These are phyloP conservation scores for Bugula neritina DNA, from an alignment of 2,888 invertebrate genomes.

Conservation along the genomic window DNA sequence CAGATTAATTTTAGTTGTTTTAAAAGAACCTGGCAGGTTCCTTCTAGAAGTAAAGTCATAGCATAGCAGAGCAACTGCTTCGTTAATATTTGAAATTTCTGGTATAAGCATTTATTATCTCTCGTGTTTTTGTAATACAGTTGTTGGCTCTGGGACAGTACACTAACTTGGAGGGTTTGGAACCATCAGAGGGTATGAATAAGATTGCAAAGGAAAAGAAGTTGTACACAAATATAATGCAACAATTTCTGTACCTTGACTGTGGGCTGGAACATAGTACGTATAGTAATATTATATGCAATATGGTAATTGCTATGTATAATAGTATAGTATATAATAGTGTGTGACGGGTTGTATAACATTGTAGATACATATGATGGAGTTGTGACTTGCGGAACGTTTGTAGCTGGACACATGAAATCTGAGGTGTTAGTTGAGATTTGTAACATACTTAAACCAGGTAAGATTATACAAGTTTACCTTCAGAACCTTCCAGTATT, in stretches of 20 bases:
- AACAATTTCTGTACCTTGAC: not conserved
- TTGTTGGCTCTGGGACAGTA: conserved; percentile 10
- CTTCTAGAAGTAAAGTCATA: too few relatives aligned
- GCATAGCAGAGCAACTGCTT: too few relatives aligned
- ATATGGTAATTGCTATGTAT: too few relatives aligned
- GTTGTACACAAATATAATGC: conserved; percentile 4
- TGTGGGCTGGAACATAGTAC: conserved; percentile 16
- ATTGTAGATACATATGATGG: conserved; percentile 10
- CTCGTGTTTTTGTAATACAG: too few relatives aligned
- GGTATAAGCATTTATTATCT: too few relatives aligned
- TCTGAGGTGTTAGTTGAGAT: conserved; percentile 2
- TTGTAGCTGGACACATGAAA: conserved; percentile 21
- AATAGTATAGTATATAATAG: too few relatives aligned
- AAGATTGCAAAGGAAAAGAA: not conserved
- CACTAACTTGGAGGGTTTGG: conserved; percentile 17
- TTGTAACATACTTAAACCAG: conserved; percentile 2
- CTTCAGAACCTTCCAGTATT: not conserved
- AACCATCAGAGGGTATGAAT: conserved; percentile 1
- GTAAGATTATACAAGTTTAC: not conserved
- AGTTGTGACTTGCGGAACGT: not conserved
- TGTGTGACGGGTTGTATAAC: too few relatives aligned
- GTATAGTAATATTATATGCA: too few relatives aligned
- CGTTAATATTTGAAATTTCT: too few relatives aligned
- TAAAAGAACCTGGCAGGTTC: too few relatives aligned
- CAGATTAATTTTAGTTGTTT: too few relatives aligned